Evolutionary conservation across 2,888 invertebrate genomes (phyloP), one percentile per base, ranked within the genome.

Genomic region (Scotopteryx bipunctaria): DNA sequence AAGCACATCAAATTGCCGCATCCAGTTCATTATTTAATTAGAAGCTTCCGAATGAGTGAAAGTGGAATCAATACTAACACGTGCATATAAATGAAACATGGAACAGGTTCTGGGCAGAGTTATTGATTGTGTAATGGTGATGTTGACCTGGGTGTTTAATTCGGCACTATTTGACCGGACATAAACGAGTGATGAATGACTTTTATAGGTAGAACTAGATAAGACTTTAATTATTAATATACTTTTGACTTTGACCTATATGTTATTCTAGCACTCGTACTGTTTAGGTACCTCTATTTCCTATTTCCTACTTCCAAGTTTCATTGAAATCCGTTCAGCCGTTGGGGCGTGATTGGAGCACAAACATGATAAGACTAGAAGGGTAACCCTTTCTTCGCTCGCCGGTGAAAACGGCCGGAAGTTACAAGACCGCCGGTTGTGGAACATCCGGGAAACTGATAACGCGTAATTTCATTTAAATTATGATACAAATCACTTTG

Each of bases 391-490:
- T 48, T 33, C 11, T 35, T 41, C 16, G 27, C 32, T 15, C 16
- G 13, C 27, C 3, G 31, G 35, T 33, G 40, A 14, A 41, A 37
- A 33, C 13, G 51, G 47, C 40, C 49, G 67, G 61, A 70, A 59
- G 54, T 60, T 55, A 53, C 48, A 41, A 55, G 57, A 47, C 52
- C 55, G 54, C 46, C 54, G 57, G 41, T 44, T 63, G 65, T 63
- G 50, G 49, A 55, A 63, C 56, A 59, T 73, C 73, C 73, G 65
- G 67, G 66, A 66, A 67, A 15, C 57, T 61, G 64, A 71, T 67
- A 67, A 52, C 59, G 46, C 11, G 13, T 49, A 48, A 40, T 48
- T 48, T 41, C 5, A 48, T 41, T 29, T 25, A 25, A 41, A 48
- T 38, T 47, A 25, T 27, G 32, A 48, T 41, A 35, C 47, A 15